Evolutionary conservation across 2,797 vertebrate species (phyloP).

Genomic region (Sebastes jordani): DNA sequence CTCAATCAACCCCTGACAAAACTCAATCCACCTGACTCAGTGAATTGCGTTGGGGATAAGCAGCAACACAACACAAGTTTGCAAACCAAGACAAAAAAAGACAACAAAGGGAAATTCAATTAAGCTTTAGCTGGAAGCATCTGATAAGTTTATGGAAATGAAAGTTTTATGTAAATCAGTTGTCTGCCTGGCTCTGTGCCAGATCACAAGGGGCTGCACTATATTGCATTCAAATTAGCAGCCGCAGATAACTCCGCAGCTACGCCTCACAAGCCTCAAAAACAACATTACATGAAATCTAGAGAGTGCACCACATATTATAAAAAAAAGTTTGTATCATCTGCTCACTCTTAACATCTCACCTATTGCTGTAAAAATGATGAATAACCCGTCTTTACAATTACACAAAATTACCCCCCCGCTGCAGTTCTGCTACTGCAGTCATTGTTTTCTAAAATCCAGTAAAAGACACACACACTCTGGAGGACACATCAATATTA

Average conservation of each 20-base stretch:
- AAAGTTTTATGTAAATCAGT: conserved; percentile 79
- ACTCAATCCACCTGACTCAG: background rate
- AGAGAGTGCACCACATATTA: conserved; percentile 12
- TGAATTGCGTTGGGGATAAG: background rate
- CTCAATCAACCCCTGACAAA: conserved; percentile 21
- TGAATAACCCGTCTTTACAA: background rate
- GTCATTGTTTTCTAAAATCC: background rate
- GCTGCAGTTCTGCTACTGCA: background rate
- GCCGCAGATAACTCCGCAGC: conserved; percentile 45
- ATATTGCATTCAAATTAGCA: conserved; percentile 70
- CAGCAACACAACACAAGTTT: conserved; percentile 25
- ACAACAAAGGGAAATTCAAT: conserved; percentile 56
- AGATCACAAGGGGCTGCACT: conserved; percentile 53
- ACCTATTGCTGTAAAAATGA: conserved; percentile 4
- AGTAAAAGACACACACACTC: background rate
- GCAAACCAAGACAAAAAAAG: conserved; percentile 16
- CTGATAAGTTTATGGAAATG: conserved; percentile 80
- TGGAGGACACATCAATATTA: background rate
- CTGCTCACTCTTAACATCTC: conserved; percentile 8
- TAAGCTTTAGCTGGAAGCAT: conserved; percentile 70
- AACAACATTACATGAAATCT: conserved; percentile 43
- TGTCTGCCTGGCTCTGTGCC: conserved; percentile 59
- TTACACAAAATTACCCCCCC: background rate
- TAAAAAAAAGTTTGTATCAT: conserved; percentile 10
- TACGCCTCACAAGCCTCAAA: conserved; percentile 51